Conservation (phyloP, 2,797 vertebrate genomes). For the Pseudomugil tenellus region DNA sequence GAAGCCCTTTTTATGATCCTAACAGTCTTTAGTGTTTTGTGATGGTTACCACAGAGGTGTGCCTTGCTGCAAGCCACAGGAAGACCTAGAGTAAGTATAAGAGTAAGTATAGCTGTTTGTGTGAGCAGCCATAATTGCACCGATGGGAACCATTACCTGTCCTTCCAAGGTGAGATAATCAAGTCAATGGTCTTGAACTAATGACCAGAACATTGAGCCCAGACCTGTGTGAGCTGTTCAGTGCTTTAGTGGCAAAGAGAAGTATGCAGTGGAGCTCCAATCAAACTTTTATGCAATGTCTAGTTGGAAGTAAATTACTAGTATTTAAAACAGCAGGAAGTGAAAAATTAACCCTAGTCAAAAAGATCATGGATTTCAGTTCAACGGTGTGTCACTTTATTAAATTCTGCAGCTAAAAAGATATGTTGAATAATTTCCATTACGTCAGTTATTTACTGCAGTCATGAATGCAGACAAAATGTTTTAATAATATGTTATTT, state of each 20-base stretch:
- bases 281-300: conserved; percentile 31
- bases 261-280: conserved; percentile 44
- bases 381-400: conserved; percentile 13
- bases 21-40: conserved; percentile 5
- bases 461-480: background rate
- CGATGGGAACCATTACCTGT: conserved; percentile 80
- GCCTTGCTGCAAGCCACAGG: conserved; percentile 45
- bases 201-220: conserved; percentile 78
- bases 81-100: conserved; percentile 69
- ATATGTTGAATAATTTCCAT: background rate
- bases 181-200: conserved; percentile 82
- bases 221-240: conserved; percentile 53
- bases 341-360: conserved; percentile 8
- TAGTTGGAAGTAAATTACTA: conserved; percentile 30
- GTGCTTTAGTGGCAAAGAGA: conserved; percentile 37
- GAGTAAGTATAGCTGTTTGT: conserved; percentile 75
- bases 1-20: background rate
- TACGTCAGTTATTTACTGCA: background rate
- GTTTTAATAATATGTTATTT: background rate
- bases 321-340: conserved; percentile 20
- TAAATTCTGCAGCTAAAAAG: conserved; percentile 15
- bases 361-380: conserved; percentile 10
- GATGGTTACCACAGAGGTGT: conserved; percentile 22
- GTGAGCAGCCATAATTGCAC: conserved; percentile 71
- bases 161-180: conserved; percentile 83